Conservation (phyloP, 2,888 invertebrate genomes). For the Ischnus inquisitorius region DNA sequence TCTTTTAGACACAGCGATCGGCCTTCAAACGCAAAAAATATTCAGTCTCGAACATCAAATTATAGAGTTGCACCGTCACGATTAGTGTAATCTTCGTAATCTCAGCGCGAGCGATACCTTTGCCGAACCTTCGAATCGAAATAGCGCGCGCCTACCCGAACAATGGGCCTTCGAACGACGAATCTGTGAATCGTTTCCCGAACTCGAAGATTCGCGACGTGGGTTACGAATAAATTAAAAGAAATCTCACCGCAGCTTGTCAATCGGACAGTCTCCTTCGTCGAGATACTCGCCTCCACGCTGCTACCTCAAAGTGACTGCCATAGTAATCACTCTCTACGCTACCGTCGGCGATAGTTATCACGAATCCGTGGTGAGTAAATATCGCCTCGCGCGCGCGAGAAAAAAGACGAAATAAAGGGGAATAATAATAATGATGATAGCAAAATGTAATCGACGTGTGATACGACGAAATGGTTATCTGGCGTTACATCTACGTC, state of each 20-base stretch:
- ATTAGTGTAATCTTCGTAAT: background rate
- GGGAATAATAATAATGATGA: background rate
- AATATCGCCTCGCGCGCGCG: constrained; percentile 1
- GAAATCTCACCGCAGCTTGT: constrained; percentile 14
- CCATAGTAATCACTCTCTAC: background rate
- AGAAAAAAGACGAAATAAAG: constrained; percentile 9
- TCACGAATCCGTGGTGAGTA: constrained; percentile 11
- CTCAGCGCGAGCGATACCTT: background rate
- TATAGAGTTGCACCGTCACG: background rate
- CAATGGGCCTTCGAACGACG: background rate
- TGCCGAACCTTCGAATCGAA: background rate
- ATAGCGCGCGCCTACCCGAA: background rate
- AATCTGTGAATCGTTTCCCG: background rate
- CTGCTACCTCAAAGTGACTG: background rate
- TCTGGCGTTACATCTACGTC: constrained; percentile 31
- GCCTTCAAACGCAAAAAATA: background rate
- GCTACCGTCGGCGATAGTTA: constrained; percentile 14
- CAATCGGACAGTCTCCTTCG: background rate
- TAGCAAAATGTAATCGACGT: constrained; percentile 16
- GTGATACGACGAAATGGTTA: constrained; percentile 33
- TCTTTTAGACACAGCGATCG: background rate
- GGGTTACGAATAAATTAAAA: background rate
- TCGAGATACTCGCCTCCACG: background rate
- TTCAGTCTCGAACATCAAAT: background rate
- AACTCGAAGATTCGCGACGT: background rate